Percentiles rank a stretch among this genome's conserved stretches.
phyloP scores from a whole-genome alignment of 2,797 vertebrate genomes.

The Forpus xanthops region DNA sequence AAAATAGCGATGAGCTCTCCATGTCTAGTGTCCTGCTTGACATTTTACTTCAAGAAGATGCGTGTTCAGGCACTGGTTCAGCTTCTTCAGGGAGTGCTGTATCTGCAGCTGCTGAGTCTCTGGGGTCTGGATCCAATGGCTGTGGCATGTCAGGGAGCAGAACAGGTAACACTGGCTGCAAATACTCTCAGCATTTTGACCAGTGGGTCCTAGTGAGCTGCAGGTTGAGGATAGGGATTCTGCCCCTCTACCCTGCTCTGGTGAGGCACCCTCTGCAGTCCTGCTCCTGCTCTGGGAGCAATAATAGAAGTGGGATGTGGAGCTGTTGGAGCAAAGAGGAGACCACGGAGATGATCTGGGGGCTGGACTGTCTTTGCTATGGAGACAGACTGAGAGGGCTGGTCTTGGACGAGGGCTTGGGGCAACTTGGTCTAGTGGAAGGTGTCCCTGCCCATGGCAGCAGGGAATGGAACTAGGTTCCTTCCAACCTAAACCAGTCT shows the following conservation, averaged over 20 bases:
- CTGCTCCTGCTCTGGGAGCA: not conserved
- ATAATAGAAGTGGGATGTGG: not conserved
- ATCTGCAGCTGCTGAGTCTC: constrained; percentile 77
- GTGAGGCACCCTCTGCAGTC: not conserved
- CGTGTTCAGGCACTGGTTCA: constrained; percentile 85
- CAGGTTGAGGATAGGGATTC: not conserved
- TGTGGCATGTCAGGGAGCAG: constrained; percentile 80
- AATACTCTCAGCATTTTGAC: not conserved
- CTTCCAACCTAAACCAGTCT: not conserved
- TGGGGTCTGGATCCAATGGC: constrained; percentile 85
- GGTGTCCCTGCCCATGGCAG: not conserved
- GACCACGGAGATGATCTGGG: not conserved
- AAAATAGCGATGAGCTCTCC: constrained; percentile 82
- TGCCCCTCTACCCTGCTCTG: not conserved
- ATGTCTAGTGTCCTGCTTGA: constrained; percentile 88
- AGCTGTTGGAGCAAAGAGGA: not conserved
- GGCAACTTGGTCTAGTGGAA: not conserved
- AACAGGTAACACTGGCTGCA: constrained; percentile 76
- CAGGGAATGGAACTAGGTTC: not conserved
- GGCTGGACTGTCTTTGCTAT: not conserved
- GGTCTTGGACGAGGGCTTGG: not conserved
- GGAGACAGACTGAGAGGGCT: not conserved
- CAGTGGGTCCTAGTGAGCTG: not conserved
- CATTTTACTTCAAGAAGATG: constrained; percentile 87
- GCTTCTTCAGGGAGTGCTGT: constrained; percentile 81